phyloP scores from a whole-genome alignment of 1,140 invertebrate genomes.

The Orussus abietinus region DNA sequence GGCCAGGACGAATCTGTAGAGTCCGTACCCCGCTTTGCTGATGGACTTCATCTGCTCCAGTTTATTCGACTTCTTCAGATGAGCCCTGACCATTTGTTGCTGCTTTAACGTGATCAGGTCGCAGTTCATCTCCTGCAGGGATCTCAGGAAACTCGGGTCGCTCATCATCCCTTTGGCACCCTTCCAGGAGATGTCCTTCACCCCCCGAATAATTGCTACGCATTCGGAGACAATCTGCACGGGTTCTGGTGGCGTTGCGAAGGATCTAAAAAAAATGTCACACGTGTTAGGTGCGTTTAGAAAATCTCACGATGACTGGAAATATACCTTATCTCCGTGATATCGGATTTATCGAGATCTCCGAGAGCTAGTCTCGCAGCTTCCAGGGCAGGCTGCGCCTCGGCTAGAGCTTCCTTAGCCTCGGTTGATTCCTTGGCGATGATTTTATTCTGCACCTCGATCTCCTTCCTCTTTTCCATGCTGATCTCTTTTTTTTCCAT shows the following conservation, averaged over 20 bases:
- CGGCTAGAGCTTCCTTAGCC: conserved; percentile 71
- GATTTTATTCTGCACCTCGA: conserved; percentile 72
- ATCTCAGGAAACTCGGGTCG: conserved; percentile 77
- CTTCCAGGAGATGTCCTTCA: conserved; percentile 86
- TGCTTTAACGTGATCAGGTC: conserved; percentile 74
- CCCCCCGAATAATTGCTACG: conserved; percentile 75
- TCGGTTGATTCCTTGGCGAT: conserved; percentile 78
- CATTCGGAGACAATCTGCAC: conserved; percentile 86
- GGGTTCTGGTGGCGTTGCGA: conserved; percentile 83
- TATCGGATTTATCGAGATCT: conserved; percentile 82
- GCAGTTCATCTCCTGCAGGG: conserved; percentile 80
- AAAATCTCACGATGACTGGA: conserved; percentile 2
- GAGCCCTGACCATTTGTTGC: conserved; percentile 64
- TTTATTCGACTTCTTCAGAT: conserved; percentile 68
- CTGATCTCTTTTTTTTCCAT: conserved; percentile 73
- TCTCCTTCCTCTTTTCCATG: conserved; percentile 71
- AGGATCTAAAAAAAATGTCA: conserved; percentile 69
- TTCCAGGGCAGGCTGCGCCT: conserved; percentile 77
- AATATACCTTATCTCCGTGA: conserved; percentile 76
- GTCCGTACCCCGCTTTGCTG: conserved; percentile 75
- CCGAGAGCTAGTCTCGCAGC: conserved; percentile 72
- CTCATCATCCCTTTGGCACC: conserved; percentile 86
- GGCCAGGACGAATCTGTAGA: conserved; percentile 81
- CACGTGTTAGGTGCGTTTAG: conserved; percentile 2
- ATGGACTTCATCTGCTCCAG: conserved; percentile 72